Percentiles rank a stretch among this genome's conserved stretches.
Evolutionary conservation across 2,888 invertebrate species (phyloP).

Genomic region (Microctonus hyperodae): DNA sequence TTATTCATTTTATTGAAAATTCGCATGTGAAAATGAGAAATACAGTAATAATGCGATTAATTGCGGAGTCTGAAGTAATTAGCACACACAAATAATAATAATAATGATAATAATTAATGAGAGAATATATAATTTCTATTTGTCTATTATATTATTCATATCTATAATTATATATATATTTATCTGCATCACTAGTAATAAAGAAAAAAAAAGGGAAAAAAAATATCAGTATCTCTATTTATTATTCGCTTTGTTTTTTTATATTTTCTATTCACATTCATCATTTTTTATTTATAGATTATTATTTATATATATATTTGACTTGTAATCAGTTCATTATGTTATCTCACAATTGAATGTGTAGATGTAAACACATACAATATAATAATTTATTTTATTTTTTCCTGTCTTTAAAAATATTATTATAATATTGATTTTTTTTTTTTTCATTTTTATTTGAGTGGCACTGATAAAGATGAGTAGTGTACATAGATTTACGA

Average conservation of each 20-base stretch:
- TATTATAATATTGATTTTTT: no score
- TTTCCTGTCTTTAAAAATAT: neutral
- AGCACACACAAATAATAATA: neutral
- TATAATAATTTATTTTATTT: neutral
- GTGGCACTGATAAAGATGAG: neutral
- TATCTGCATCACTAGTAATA: constrained; percentile 23
- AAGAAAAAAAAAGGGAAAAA: constrained; percentile 27
- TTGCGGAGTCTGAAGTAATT: neutral
- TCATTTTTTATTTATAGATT: neutral
- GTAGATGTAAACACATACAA: neutral
- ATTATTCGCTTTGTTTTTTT: constrained; percentile 26
- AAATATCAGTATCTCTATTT: constrained; percentile 30
- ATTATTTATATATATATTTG: neutral
- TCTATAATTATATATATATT: constrained; percentile 29
- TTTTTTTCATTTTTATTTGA: neutral
- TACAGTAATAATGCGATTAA: constrained; percentile 32
- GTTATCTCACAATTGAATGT: neutral
- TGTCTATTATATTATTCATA: constrained; percentile 23
- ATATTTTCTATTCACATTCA: constrained; percentile 5
- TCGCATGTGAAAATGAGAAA: constrained; percentile 30
- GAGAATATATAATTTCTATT: constrained; percentile 23
- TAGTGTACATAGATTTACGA: neutral
- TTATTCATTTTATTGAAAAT: constrained; percentile 22
- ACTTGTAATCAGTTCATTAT: neutral
- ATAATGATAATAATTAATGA: neutral